These are phyloP conservation scores for Euplexia lucipara DNA, from an alignment of 2,888 invertebrate genomes.

Conservation along the genomic window DNA sequence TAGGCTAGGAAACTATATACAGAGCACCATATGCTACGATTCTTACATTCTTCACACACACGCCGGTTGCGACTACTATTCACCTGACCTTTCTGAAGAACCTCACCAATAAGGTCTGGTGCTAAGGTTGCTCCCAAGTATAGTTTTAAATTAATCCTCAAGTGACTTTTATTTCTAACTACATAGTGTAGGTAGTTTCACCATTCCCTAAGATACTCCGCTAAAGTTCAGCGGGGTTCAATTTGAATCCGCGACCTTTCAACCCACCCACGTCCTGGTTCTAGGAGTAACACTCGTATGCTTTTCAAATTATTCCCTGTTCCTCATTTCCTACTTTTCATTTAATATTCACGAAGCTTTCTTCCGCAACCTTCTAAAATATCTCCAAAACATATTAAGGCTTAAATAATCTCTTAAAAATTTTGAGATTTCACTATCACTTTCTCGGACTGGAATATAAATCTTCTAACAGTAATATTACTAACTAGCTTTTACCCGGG, in stretches of 20 bases:
- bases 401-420: conserved; percentile 4
- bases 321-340: too few species aligned
- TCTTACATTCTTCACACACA: too few species aligned
- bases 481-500: too few species aligned
- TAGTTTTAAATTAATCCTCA: too few species aligned
- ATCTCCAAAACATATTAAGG: background rate
- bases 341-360: background rate
- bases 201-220: background rate
- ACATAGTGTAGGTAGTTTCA: background rate
- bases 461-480: background rate
- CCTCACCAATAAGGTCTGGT: too few species aligned
- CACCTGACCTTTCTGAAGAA: too few species aligned
- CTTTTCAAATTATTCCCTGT: conserved; percentile 8
- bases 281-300: too few species aligned
- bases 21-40: too few species aligned
- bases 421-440: background rate
- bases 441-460: background rate
- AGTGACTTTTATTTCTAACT: background rate
- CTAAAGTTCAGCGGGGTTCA: conserved; percentile 16
- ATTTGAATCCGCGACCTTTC: conserved; percentile 30
- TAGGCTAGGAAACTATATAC: too few species aligned
- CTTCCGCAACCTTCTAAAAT: background rate
- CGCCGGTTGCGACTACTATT: too few species aligned
- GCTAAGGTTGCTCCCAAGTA: too few species aligned
- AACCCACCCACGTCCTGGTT: background rate